Base-by-base conservation (phyloP, 2,888 invertebrate genomes). In the Brenthis ino region DNA sequence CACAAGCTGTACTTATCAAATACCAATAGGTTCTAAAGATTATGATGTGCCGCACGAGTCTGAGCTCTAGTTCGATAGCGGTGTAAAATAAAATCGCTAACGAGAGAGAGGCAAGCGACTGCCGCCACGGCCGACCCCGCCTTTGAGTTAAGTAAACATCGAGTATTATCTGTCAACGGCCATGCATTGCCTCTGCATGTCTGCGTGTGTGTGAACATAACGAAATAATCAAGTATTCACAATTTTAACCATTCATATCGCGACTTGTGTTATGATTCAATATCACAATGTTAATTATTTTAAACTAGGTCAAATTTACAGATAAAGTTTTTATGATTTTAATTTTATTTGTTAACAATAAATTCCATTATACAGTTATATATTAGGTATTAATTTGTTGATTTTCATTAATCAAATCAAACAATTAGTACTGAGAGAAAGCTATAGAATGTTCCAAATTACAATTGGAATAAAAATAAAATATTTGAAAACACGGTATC, bases 141-240 rank as follows among this genome's bases (percentile, higher is more conserved):
- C 88, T 85, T 88, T 85, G 89, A 86, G 91, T 91, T 92, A 92
- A 91, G 90, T 92, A 91, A 93, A 93, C 91, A 93, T 86, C 78
- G 87, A 89, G 89, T 89, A 92, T 91, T 92, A 93, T 93, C 92
- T 91, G 90, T 89, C 88, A 90, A 91, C 92, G 90, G 88, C 85
- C 90, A 89, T 89, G 86, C 88, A 87, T 82, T 79, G 82, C 79
- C 77, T 80, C 78, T 78, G 79, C 75, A 73, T 82, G 82, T 83
- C 78, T 80, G 82, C 74, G 83, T 83, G 80, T 82, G 77, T 82
- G 80, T 81, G 82, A 81, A 85, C 79, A 28, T 28, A 28, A 86
- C 79, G 72, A 83, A 83, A 88, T 87, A 85, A 88, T 87, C 84
- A 82, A 82, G 80, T 87, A 88, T 88, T 90, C 87, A 89, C 85